Percentiles rank a stretch among this genome's conserved stretches.
Conservation (phyloP, 2,888 invertebrate genomes). For the Dicyrtomina minuta region DNA sequence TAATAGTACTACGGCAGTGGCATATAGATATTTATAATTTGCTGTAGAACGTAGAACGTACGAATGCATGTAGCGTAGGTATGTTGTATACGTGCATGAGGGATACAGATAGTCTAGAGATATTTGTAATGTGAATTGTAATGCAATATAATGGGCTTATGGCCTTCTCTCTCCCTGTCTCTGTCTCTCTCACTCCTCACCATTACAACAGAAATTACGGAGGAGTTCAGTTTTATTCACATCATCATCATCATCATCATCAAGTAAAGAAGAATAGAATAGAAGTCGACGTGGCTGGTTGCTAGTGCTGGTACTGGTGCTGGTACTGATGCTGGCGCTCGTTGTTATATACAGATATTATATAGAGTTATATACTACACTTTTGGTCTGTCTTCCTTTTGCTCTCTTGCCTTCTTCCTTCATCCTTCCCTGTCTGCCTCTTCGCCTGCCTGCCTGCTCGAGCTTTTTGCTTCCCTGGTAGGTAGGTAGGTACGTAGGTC, state of each 20-base stretch:
- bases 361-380: too few relatives aligned
- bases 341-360: too few relatives aligned
- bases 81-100: background rate
- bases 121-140: slow-evolving; percentile 27
- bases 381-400: background rate
- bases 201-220: slow-evolving; percentile 33
- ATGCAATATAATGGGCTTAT: slow-evolving; percentile 29
- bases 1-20: background rate
- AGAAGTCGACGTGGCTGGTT: slow-evolving; percentile 17
- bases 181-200: slow-evolving; percentile 3
- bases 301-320: too few relatives aligned
- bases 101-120: background rate
- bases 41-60: too few relatives aligned
- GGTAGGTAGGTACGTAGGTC: too few relatives aligned
- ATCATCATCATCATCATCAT: slow-evolving; percentile 31
- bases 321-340: too few relatives aligned
- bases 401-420: background rate
- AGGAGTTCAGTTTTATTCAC: slow-evolving; percentile 34
- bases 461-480: too few relatives aligned
- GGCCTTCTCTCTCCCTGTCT: slow-evolving; percentile 11
- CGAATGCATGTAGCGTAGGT: background rate
- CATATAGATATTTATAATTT: background rate
- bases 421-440: too few relatives aligned
- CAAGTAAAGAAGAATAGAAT: slow-evolving; percentile 27
- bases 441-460: too few relatives aligned